phyloP scores from a whole-genome alignment of 2,797 vertebrate genomes.

The Myripristis murdjan region DNA sequence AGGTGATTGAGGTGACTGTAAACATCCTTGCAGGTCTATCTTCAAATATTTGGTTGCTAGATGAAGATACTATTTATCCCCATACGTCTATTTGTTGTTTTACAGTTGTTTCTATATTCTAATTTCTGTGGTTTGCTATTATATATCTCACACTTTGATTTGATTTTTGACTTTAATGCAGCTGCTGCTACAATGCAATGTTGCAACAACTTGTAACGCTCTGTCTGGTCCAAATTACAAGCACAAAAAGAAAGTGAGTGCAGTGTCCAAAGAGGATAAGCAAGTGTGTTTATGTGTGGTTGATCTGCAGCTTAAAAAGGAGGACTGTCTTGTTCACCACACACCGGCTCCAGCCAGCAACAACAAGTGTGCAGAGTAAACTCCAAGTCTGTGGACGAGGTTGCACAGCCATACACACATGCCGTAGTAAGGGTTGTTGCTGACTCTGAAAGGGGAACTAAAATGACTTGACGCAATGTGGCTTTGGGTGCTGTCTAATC shows the following conservation, averaged over 20 bases:
- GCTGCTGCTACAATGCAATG: background rate
- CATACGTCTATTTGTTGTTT: too few relatives aligned
- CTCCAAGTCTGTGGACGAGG: background rate
- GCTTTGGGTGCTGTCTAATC: slow-evolving; percentile 12
- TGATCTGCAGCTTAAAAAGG: slow-evolving; percentile 4
- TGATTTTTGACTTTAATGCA: slow-evolving; percentile 8
- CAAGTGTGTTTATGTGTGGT: background rate
- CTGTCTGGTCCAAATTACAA: too few relatives aligned
- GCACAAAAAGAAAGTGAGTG: too few relatives aligned
- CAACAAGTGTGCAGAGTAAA: slow-evolving; percentile 26
- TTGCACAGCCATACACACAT: slow-evolving; percentile 1
- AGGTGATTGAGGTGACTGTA: background rate
- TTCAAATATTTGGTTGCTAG: too few relatives aligned
- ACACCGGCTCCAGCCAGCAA: background rate
- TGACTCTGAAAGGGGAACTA: slow-evolving; percentile 1
- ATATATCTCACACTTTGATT: background rate
- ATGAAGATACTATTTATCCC: too few relatives aligned
- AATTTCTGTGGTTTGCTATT: too few relatives aligned
- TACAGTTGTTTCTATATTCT: too few relatives aligned
- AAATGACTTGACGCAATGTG: slow-evolving; percentile 4
- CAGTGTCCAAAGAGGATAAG: too few relatives aligned
- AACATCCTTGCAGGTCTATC: too few relatives aligned
- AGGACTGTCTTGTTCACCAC: background rate
- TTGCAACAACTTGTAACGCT: too few relatives aligned
- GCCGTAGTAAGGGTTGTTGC: slow-evolving; percentile 1